Percentiles rank a stretch among this genome's conserved stretches.
Conservation (phyloP, 1,140 invertebrate species). For the Cephus cinctus region DNA sequence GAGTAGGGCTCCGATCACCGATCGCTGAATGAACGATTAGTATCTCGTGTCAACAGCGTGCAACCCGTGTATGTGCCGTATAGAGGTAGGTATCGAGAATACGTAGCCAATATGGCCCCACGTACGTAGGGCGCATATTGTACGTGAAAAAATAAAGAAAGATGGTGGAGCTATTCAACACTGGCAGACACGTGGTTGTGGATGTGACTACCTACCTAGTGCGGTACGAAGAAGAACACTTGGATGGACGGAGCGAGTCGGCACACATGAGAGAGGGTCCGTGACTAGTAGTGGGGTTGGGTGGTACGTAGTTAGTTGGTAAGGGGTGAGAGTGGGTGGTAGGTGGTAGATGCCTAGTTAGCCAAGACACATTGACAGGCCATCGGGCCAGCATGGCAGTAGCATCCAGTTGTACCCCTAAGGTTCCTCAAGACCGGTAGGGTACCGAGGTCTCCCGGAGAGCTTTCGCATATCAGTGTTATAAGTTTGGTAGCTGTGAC, state of each 20-base stretch:
- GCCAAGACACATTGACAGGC: conserved; percentile 48
- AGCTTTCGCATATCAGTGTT: too few species aligned
- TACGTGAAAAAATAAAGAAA: background rate
- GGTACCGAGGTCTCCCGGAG: too few species aligned
- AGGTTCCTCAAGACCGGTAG: background rate
- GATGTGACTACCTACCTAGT: conserved; percentile 16
- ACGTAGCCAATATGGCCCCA: too few species aligned
- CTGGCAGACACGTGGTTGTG: too few species aligned
- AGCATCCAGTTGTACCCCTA: conserved; percentile 17
- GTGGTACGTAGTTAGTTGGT: conserved; percentile 25
- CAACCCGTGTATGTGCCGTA: conserved; percentile 25
- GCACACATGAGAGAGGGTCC: conserved; percentile 26
- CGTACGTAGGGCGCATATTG: background rate
- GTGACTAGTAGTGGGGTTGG: conserved; percentile 32
- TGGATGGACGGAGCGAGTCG: conserved; percentile 16
- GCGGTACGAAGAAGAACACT: conserved; percentile 18
- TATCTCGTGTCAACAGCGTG: conserved; percentile 46
- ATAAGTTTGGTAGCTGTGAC: too few species aligned
- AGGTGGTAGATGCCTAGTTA: conserved; percentile 48
- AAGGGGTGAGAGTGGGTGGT: conserved; percentile 43
- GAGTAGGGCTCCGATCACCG: conserved; percentile 33
- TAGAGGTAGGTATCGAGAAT: too few species aligned
- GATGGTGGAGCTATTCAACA: background rate
- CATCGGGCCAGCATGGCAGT: conserved; percentile 41
- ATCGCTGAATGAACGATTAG: conserved; percentile 50